Percentiles rank a stretch among this genome's conserved stretches.
Conservation (phyloP, 2,888 invertebrate genomes). For the Plebejus anna region DNA sequence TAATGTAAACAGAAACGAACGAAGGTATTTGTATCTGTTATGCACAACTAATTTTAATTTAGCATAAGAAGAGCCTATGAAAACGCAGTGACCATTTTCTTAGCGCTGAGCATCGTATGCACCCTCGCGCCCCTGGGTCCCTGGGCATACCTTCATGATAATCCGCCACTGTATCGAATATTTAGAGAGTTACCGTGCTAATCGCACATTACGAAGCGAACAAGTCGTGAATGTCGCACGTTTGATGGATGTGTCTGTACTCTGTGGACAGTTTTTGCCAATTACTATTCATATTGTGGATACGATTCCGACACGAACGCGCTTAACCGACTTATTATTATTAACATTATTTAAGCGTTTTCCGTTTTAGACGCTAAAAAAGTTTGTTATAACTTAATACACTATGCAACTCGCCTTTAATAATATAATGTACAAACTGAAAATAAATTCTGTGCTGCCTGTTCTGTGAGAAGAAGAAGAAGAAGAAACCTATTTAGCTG, state of each 20-base stretch:
- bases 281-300: conserved; percentile 24
- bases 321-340: conserved; percentile 13
- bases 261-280: neutral
- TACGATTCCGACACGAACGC: conserved; percentile 3
- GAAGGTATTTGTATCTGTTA: no score
- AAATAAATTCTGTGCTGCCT: no score
- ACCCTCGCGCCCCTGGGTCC: neutral
- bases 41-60: no score
- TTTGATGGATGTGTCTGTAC: conserved; percentile 8
- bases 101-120: no score
- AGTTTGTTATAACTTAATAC: neutral
- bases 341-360: neutral
- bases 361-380: neutral
- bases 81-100: no score
- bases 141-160: neutral
- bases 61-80: no score
- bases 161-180: neutral
- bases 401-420: neutral
- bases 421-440: no score
- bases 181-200: conserved; percentile 14
- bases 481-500: no score
- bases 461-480: no score
- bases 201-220: neutral
- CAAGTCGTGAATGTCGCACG: conserved; percentile 11
- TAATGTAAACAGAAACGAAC: no score